Percentiles rank a stretch among this genome's conserved stretches.
These are phyloP conservation scores for Lophotis ruficrista DNA, from an alignment of 2,113 vertebrate species.

Conservation along the genomic window DNA sequence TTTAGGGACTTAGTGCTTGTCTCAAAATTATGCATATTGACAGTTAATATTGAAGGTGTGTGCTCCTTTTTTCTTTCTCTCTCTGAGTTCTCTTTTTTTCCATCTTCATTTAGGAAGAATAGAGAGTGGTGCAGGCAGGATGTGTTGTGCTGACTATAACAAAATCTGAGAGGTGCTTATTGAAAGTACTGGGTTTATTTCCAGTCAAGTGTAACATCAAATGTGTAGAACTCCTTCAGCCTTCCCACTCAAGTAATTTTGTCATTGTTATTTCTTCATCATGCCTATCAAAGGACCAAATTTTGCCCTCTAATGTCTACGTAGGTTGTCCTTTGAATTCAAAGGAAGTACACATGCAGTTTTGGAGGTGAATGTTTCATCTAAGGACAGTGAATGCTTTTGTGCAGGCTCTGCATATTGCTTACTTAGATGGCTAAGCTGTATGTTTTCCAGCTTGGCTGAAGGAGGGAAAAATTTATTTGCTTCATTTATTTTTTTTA, in stretches of 20 bases:
- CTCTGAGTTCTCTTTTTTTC: background rate
- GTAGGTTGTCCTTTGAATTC: conserved; percentile 18
- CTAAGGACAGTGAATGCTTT: background rate
- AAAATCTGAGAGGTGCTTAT: conserved; percentile 6
- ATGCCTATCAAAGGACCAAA: background rate
- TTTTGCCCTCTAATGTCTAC: background rate
- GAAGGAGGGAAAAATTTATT: background rate
- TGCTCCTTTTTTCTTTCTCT: background rate
- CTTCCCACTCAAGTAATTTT: conserved; percentile 38
- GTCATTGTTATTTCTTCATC: conserved; percentile 37
- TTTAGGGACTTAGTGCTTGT: background rate
- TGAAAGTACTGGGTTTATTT: conserved; percentile 20
- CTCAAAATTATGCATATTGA: background rate
- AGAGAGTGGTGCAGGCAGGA: background rate
- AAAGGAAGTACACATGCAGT: background rate
- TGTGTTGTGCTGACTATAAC: background rate
- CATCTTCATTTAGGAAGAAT: background rate
- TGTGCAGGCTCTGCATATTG: background rate
- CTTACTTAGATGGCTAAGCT: background rate
- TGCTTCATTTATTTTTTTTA: background rate
- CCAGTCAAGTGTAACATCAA: conserved; percentile 17
- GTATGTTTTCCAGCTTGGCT: background rate
- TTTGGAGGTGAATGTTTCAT: conserved; percentile 17
- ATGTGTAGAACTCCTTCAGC: conserved; percentile 6
- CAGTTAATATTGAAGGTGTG: background rate